A percentile compares a stretch with the other conserved stretches of the same genome.
Evolutionary conservation across 2,797 vertebrate genomes (phyloP).

Genomic region (Cottoperca gobio): DNA sequence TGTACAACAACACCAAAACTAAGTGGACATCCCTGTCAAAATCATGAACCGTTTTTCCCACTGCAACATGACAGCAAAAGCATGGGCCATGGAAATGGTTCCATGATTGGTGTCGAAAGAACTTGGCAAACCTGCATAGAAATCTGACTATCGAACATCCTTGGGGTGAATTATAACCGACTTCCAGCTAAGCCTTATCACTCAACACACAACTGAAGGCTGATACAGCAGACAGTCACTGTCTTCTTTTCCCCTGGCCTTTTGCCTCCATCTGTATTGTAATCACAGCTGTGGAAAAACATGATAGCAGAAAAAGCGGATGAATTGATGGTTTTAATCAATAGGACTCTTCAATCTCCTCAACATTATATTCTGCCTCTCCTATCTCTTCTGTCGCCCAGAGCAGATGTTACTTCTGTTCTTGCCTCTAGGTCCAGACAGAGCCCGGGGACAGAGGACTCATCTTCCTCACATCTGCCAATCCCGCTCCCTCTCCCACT

Average conservation of each 20-base stretch:
- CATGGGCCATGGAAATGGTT: neutral
- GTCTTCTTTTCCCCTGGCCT: neutral
- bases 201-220: neutral
- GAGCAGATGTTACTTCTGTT: conserved; percentile 57
- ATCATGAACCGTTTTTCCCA: neutral
- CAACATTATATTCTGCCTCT: conserved; percentile 15
- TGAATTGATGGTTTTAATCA: conserved; percentile 41
- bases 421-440: conserved; percentile 63
- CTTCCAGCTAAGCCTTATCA: neutral
- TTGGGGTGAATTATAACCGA: neutral
- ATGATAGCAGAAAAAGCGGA: conserved; percentile 16
- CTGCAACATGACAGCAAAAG: neutral
- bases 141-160: neutral
- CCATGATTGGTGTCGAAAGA: conserved; percentile 9
- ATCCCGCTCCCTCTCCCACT: neutral
- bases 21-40: neutral
- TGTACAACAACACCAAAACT: neutral
- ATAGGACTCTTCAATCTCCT: conserved; percentile 34
- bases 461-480: conserved; percentile 24
- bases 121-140: neutral
- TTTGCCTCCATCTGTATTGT: conserved; percentile 10
- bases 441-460: conserved; percentile 56
- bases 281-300: conserved; percentile 21
- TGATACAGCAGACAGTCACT: neutral
- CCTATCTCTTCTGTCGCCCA: conserved; percentile 16